Conservation (phyloP, 1,140 invertebrate genomes). For the Drosophila kohkoa region DNA sequence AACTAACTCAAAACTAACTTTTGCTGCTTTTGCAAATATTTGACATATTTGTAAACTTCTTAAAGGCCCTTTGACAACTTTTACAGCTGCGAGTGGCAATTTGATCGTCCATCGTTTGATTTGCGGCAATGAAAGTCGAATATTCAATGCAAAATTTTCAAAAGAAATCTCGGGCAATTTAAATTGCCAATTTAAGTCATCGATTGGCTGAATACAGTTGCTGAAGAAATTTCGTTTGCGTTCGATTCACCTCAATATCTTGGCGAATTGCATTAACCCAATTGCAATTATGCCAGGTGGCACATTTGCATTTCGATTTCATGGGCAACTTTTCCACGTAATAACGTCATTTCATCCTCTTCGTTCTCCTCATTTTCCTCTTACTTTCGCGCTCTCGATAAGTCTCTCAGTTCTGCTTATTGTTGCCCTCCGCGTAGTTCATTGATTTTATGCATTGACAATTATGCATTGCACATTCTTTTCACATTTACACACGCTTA, state of each 20-base stretch:
- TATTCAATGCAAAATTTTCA: neutral
- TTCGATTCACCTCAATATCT: no score
- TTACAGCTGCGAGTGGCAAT: constrained; percentile 1
- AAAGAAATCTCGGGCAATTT: neutral
- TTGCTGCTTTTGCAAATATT: constrained; percentile 6
- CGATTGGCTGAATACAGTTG: neutral
- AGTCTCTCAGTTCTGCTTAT: neutral
- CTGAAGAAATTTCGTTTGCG: neutral
- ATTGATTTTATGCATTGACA: constrained; percentile 14
- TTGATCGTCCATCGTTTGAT: neutral
- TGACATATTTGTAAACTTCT: neutral
- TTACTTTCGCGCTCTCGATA: no score
- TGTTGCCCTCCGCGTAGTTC: neutral
- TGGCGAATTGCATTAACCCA: neutral
- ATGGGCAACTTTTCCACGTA: neutral
- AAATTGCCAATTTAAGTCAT: neutral
- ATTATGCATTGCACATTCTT: neutral
- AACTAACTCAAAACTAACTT: constrained; percentile 10
- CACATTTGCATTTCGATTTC: neutral
- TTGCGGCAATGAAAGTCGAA: neutral
- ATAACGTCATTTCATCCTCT: neutral
- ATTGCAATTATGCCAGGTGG: neutral
- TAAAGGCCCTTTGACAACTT: constrained; percentile 13
- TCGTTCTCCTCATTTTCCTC: no score
- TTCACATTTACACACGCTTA: neutral